Conservation (phyloP, 1,140 invertebrate species). For the Brachionus sp. region DNA sequence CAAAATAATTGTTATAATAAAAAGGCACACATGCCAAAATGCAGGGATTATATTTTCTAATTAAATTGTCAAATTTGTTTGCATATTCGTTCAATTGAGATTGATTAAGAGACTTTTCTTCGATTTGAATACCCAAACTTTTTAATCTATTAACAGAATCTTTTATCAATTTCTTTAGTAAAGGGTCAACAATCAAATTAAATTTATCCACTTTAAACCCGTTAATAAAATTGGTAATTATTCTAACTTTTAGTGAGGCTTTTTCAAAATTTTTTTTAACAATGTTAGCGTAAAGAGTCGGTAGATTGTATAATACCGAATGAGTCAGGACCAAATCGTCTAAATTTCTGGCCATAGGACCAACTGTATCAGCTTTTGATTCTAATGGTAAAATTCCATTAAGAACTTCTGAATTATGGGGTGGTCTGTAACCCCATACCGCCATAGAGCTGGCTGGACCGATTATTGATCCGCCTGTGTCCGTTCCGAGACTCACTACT, state of each 20-base stretch:
- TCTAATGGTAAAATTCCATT: background rate
- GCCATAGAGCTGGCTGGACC: background rate
- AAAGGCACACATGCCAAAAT: background rate
- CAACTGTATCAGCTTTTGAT: background rate
- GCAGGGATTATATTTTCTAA: background rate
- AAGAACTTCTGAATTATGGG: background rate
- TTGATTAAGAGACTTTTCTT: background rate
- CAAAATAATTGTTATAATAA: constrained; percentile 6
- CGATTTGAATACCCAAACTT: background rate
- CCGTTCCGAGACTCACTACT: background rate
- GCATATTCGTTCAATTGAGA: background rate
- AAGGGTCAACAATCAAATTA: background rate
- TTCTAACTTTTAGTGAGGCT: background rate
- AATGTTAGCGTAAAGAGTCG: background rate
- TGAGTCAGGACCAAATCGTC: constrained; percentile 16
- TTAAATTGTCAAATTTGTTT: background rate
- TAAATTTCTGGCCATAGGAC: background rate
- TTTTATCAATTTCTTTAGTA: background rate
- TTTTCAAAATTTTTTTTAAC: background rate
- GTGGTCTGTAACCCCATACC: background rate
- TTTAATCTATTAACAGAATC: background rate
- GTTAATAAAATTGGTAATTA: background rate
- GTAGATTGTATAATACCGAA: background rate
- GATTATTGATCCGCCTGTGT: background rate
- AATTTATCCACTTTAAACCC: background rate